phyloP scores from a whole-genome alignment of 2,797 vertebrate species.

The Coranthus polyacanthus region DNA sequence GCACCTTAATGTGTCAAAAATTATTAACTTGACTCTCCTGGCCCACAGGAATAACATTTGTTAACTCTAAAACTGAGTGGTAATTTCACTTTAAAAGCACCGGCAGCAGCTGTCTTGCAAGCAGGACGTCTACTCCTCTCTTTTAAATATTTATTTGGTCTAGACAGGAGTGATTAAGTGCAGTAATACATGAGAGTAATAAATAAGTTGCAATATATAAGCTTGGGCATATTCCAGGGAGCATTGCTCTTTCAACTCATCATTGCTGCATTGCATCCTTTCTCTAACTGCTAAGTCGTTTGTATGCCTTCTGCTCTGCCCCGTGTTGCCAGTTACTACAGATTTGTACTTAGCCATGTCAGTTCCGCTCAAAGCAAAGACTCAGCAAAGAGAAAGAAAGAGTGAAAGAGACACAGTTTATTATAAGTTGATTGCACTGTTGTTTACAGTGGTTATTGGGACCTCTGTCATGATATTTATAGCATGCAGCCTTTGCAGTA shows the following conservation, averaged over 20 bases:
- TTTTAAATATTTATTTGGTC: slow-evolving; percentile 64
- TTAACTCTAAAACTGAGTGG: slow-evolving; percentile 32
- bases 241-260: slow-evolving; percentile 53
- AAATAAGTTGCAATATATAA: slow-evolving; percentile 69
- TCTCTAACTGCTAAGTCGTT: slow-evolving; percentile 20
- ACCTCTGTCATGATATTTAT: background rate
- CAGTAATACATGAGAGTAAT: slow-evolving; percentile 54
- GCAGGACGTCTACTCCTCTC: slow-evolving; percentile 32
- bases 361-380: slow-evolving; percentile 6
- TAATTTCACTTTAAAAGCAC: slow-evolving; percentile 34
- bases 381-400: background rate
- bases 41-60: slow-evolving; percentile 19
- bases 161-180: slow-evolving; percentile 66
- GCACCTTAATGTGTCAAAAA: slow-evolving; percentile 25
- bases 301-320: slow-evolving; percentile 2
- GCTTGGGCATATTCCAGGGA: slow-evolving; percentile 65
- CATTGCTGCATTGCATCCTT: slow-evolving; percentile 20
- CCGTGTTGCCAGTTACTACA: slow-evolving; percentile 19
- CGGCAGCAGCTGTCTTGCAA: slow-evolving; percentile 12
- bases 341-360: slow-evolving; percentile 17
- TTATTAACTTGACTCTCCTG: slow-evolving; percentile 9
- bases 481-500: background rate
- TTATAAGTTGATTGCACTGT: background rate
- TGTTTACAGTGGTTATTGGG: background rate
- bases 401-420: background rate